Evolutionary conservation across 1,140 invertebrate genomes (phyloP).

Genomic region (Zaprionus inermis): DNA sequence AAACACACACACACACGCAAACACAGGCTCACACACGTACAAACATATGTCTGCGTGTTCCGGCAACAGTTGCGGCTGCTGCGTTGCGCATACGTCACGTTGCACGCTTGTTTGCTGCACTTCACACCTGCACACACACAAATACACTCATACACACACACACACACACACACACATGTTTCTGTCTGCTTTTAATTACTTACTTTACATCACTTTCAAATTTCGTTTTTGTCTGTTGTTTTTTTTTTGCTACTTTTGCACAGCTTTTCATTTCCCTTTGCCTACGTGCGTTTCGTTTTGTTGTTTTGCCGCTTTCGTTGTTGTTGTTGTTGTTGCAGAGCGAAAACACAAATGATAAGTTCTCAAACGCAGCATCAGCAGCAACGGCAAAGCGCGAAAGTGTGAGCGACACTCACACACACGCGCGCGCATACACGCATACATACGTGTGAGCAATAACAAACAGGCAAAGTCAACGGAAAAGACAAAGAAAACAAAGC

Average conservation of each 20-base stretch:
- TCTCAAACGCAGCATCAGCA: slow-evolving; percentile 23
- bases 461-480: slow-evolving; percentile 44
- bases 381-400: slow-evolving; percentile 4
- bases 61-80: slow-evolving; percentile 5
- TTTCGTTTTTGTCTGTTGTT: background rate
- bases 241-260: background rate
- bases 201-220: slow-evolving; percentile 4
- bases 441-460: slow-evolving; percentile 29
- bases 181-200: background rate
- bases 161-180: background rate
- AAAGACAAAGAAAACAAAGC: slow-evolving; percentile 34
- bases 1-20: background rate
- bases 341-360: slow-evolving; percentile 19
- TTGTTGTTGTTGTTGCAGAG: slow-evolving; percentile 25
- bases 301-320: slow-evolving; percentile 14
- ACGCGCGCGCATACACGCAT: slow-evolving; percentile 17
- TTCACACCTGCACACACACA: background rate
- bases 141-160: background rate
- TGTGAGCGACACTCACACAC: slow-evolving; percentile 7
- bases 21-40: background rate
- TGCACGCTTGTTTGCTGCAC: slow-evolving; percentile 26
- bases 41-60: background rate
- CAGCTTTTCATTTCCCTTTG: slow-evolving; percentile 1
- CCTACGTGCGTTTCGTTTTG: slow-evolving; percentile 15
- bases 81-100: slow-evolving; percentile 67